These are phyloP conservation scores for Eupeodes luniger DNA, from an alignment of 2,888 invertebrate genomes.

Conservation along the genomic window DNA sequence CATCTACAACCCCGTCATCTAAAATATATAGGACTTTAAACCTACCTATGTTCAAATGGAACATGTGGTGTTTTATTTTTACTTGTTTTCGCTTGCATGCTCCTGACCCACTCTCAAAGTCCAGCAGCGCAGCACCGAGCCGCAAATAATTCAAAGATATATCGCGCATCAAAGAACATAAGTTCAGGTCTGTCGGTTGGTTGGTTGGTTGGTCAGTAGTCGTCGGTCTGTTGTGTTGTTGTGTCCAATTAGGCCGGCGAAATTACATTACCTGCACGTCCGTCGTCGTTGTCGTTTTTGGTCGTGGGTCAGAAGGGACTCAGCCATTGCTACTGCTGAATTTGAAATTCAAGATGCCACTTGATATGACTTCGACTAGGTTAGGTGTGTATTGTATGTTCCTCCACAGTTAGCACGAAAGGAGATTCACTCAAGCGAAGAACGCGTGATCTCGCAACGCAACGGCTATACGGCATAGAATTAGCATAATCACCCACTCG, in stretches of 20 bases:
- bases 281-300: neutral
- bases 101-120: slow-evolving; percentile 68
- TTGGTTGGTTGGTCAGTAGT: neutral
- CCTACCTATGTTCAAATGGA: neutral
- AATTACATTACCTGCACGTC: slow-evolving; percentile 46
- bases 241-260: slow-evolving; percentile 69
- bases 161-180: slow-evolving; percentile 63
- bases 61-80: slow-evolving; percentile 32
- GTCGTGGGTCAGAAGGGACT: slow-evolving; percentile 33
- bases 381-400: neutral
- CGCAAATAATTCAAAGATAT: slow-evolving; percentile 37
- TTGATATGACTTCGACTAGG: slow-evolving; percentile 48
- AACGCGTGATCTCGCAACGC: slow-evolving; percentile 69
- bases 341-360: slow-evolving; percentile 73
- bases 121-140: neutral
- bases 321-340: slow-evolving; percentile 37
- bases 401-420: slow-evolving; percentile 59
- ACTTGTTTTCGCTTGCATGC: slow-evolving; percentile 25
- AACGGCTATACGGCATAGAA: slow-evolving; percentile 32
- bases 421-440: slow-evolving; percentile 69
- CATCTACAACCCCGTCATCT: neutral
- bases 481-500: slow-evolving; percentile 76
- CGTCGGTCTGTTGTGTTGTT: slow-evolving; percentile 58
- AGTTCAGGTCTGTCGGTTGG: slow-evolving; percentile 45
- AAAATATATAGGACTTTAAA: neutral